Conservation (phyloP, 92 coral and sea anemone genomes). For the Epizoanthus ramosus region DNA sequence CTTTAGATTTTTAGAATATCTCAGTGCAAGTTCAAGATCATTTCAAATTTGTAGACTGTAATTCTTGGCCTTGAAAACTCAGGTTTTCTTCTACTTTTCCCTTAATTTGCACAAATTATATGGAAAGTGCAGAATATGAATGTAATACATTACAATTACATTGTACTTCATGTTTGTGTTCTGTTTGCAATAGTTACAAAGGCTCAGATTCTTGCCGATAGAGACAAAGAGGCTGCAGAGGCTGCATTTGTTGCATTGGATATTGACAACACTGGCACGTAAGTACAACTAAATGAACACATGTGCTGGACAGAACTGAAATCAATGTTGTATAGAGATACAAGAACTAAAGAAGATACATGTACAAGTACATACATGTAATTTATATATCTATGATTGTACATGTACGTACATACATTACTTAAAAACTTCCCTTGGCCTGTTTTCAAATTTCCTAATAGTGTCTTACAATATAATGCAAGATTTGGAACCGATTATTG, state of each 20-base stretch:
- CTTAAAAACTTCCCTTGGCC: too few species aligned
- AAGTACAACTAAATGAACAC: slow-evolving; percentile 1
- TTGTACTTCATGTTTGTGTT: neutral
- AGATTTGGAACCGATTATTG: too few species aligned
- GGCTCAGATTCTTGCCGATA: slow-evolving; percentile 77
- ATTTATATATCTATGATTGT: too few species aligned
- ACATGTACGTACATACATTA: too few species aligned
- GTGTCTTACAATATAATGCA: neutral
- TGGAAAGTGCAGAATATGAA: neutral
- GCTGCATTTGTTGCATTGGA: slow-evolving; percentile 80
- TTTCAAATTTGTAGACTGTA: too few species aligned
- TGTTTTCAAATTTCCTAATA: neutral
- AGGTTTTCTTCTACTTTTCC: neutral
- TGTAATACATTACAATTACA: neutral
- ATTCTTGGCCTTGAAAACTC: too few species aligned
- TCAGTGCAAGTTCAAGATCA: neutral
- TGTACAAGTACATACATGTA: too few species aligned
- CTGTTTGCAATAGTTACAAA: slow-evolving; percentile 65
- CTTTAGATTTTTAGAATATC: neutral
- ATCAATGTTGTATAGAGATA: neutral
- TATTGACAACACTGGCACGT: slow-evolving; percentile 80
- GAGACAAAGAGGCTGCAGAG: slow-evolving; percentile 74
- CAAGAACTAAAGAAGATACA: too few species aligned
- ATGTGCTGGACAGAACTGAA: neutral
- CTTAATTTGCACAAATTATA: neutral